A percentile compares a stretch with the other conserved stretches of the same genome.
phyloP scores from a whole-genome alignment of 2,888 invertebrate species.

The Tenthredo distinguenda region DNA sequence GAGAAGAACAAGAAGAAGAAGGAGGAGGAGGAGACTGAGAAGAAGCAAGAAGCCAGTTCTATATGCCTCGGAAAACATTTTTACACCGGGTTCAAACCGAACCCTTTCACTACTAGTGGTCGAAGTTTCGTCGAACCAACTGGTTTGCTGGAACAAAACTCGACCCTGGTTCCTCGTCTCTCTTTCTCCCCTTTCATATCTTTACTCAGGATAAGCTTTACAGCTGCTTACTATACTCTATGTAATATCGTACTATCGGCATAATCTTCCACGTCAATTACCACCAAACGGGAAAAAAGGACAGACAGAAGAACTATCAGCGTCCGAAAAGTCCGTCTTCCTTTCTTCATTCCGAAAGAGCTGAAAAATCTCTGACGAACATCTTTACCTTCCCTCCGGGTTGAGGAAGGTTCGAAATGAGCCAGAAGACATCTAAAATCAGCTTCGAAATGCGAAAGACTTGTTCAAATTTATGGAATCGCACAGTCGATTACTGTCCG shows the following conservation, averaged over 20 bases:
- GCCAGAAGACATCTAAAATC: neutral
- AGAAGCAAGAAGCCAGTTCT: neutral
- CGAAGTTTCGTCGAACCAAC: neutral
- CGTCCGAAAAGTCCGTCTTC: neutral
- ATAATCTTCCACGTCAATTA: too few relatives aligned
- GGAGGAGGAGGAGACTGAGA: neutral
- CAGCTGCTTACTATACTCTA: neutral
- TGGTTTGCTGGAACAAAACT: slow-evolving; percentile 15
- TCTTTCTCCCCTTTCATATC: neutral
- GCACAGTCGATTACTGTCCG: neutral
- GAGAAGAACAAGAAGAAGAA: neutral
- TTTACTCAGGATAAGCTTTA: neutral
- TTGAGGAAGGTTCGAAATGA: neutral
- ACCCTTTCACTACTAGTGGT: neutral
- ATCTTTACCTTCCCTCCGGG: neutral
- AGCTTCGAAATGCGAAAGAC: neutral
- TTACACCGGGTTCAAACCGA: neutral
- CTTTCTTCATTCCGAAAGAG: neutral
- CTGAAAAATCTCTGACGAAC: neutral
- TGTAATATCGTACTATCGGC: too few relatives aligned
- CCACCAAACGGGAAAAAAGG: neutral
- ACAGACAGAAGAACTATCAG: neutral
- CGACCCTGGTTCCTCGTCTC: neutral
- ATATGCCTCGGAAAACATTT: neutral
- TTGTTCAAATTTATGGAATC: neutral